phyloP scores from a whole-genome alignment of 2,888 invertebrate species.

The Sinohyriopsis cumingii region DNA sequence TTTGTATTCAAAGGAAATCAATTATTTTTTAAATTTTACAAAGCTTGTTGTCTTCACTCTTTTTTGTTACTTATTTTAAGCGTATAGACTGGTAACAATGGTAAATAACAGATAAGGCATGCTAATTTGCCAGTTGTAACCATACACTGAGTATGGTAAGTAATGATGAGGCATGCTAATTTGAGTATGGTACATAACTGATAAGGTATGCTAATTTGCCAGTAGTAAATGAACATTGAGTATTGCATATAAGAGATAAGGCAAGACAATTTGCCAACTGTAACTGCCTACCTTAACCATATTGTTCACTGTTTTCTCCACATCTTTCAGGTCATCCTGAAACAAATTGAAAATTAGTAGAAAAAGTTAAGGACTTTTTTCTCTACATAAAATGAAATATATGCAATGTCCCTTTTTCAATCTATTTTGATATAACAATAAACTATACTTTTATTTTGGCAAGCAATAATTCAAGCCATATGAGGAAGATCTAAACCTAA shows the following conservation, averaged over 20 bases:
- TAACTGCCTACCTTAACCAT: slow-evolving; percentile 56
- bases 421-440: neutral
- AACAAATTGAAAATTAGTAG: slow-evolving; percentile 15
- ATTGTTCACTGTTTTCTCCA: slow-evolving; percentile 55
- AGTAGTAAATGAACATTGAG: too few species aligned
- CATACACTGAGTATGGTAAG: neutral
- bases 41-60: too few species aligned
- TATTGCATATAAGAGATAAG: neutral
- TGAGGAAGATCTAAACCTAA: too few species aligned
- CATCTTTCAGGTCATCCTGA: slow-evolving; percentile 52
- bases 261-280: neutral
- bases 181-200: neutral
- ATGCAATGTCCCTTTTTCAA: too few species aligned
- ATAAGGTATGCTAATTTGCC: too few species aligned
- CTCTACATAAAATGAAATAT: too few species aligned
- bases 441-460: neutral
- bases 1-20: too few species aligned
- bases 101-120: neutral
- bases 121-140: neutral
- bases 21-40: too few species aligned
- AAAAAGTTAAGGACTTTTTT: neutral
- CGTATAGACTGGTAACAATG: too few species aligned
- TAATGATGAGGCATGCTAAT: neutral
- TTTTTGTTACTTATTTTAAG: too few species aligned
- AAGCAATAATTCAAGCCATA: too few species aligned